These are phyloP conservation scores for Hydroisotoma schaefferi DNA, from an alignment of 2,888 invertebrate species.

Conservation along the genomic window DNA sequence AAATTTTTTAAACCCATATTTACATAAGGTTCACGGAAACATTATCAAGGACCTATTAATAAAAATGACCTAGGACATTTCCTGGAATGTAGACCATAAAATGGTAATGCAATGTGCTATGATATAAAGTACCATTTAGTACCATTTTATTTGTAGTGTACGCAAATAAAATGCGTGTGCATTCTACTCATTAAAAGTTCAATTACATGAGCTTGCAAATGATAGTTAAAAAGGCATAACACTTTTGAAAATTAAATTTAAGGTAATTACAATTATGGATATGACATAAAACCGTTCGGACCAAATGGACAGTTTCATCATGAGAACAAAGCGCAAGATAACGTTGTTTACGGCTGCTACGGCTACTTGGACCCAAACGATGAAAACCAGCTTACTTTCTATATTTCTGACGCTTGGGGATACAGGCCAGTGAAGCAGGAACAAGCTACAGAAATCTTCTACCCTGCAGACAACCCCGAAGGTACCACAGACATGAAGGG, in stretches of 20 bases:
- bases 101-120: no score
- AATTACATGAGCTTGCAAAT: no score
- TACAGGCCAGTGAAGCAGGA: slow-evolving; percentile 69
- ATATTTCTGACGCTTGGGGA: slow-evolving; percentile 73
- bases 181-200: no score
- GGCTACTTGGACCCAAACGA: slow-evolving; percentile 70
- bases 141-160: no score
- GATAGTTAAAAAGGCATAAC: neutral
- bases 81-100: neutral
- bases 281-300: slow-evolving; percentile 61
- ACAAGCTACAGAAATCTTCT: slow-evolving; percentile 65
- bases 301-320: slow-evolving; percentile 75
- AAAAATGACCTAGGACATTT: neutral
- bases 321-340: slow-evolving; percentile 70
- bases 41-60: no score
- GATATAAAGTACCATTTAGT: no score
- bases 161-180: no score
- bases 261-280: slow-evolving; percentile 73
- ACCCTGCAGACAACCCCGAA: slow-evolving; percentile 51
- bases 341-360: slow-evolving; percentile 75
- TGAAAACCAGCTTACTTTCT: slow-evolving; percentile 63
- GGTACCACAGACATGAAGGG: slow-evolving; percentile 53
- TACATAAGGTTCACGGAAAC: no score
- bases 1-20: neutral
- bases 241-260: slow-evolving; percentile 50